Percentiles rank a stretch among this genome's conserved stretches.
Evolutionary conservation across 2,888 invertebrate species (phyloP).

Genomic region (Dryocosmus kuriphilus): DNA sequence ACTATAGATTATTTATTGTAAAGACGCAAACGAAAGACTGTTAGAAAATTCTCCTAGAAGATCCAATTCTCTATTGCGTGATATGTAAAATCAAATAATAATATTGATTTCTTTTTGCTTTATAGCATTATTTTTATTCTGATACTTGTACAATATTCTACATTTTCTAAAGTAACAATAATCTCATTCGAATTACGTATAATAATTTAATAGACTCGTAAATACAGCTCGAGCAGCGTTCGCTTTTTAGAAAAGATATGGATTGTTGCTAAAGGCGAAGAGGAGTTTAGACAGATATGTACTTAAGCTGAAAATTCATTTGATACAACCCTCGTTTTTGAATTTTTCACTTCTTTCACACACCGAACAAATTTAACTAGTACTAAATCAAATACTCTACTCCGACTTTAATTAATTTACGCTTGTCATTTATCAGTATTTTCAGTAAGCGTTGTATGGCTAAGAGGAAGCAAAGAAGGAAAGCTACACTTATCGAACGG

Average conservation of each 20-base stretch:
- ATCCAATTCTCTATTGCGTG: background rate
- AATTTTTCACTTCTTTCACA: constrained; percentile 8
- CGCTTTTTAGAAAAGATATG: constrained; percentile 30
- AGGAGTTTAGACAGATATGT: constrained; percentile 38
- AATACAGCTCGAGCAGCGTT: constrained; percentile 19
- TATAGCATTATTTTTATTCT: constrained; percentile 23
- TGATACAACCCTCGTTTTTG: constrained; percentile 9
- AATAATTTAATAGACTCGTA: constrained; percentile 4
- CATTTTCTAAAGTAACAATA: constrained; percentile 14
- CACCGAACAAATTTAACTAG: background rate
- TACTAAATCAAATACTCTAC: background rate
- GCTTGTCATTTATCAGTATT: constrained; percentile 15
- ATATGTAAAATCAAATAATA: background rate
- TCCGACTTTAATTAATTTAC: background rate
- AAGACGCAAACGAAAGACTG: background rate
- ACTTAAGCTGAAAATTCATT: constrained; percentile 32
- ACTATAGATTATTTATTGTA: background rate
- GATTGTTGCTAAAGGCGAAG: constrained; percentile 31
- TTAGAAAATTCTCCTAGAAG: background rate
- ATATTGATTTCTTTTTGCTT: constrained; percentile 7
- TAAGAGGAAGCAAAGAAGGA: constrained; percentile 7
- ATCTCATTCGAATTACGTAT: constrained; percentile 14
- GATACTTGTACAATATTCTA: constrained; percentile 32
- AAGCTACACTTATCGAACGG: constrained; percentile 22
- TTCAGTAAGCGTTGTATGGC: background rate